Conservation (phyloP, 1,140 invertebrate species). For the Brachionus angularis region DNA sequence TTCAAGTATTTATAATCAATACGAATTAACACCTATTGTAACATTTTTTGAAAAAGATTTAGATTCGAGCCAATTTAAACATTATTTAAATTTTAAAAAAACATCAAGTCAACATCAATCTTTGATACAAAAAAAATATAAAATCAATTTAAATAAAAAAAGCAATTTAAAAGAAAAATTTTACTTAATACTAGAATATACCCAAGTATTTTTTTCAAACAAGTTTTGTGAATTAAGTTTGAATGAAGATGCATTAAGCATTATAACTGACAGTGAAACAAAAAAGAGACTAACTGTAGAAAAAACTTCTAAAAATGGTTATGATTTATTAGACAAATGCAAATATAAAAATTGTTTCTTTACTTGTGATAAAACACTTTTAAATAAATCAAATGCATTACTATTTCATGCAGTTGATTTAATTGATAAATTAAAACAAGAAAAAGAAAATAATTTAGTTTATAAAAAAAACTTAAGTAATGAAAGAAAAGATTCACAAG, state of each 20-base stretch:
- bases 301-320: too few relatives aligned
- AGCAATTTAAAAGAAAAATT: too few relatives aligned
- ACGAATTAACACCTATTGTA: not conserved
- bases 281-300: too few relatives aligned
- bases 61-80: not conserved
- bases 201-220: too few relatives aligned
- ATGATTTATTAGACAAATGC: constrained; percentile 18
- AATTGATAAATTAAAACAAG: not conserved
- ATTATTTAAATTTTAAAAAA: not conserved
- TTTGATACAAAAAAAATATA: not conserved
- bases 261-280: too few relatives aligned
- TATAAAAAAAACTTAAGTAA: too few relatives aligned
- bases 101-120: too few relatives aligned
- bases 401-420: constrained; percentile 14
- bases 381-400: not conserved
- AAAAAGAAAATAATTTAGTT: not conserved
- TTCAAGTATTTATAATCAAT: too few relatives aligned
- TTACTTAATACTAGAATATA: too few relatives aligned
- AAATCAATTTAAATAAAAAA: too few relatives aligned
- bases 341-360: constrained; percentile 41
- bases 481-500: not conserved
- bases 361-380: not conserved
- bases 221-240: too few relatives aligned
- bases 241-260: too few relatives aligned
- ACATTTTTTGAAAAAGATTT: not conserved